These are phyloP conservation scores for Aphaenogaster ashmeadi DNA, from an alignment of 1,140 invertebrate genomes.

Conservation along the genomic window DNA sequence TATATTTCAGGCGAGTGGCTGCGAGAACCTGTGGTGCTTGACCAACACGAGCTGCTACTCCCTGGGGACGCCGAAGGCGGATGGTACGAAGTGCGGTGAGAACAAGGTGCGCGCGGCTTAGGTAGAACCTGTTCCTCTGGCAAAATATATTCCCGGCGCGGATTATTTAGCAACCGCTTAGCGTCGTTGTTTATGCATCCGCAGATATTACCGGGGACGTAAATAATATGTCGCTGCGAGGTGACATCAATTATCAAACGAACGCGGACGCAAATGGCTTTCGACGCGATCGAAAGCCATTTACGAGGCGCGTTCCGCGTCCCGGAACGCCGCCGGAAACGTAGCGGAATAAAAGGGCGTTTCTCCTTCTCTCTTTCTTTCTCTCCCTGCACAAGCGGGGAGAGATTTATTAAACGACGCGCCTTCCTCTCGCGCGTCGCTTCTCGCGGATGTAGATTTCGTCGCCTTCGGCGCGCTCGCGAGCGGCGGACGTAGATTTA, in stretches of 20 bases:
- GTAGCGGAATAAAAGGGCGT: conserved; percentile 47
- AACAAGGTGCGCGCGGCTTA: conserved; percentile 83
- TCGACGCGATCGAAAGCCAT: conserved; percentile 52
- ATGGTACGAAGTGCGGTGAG: conserved; percentile 90
- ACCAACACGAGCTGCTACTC: conserved; percentile 53
- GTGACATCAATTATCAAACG: conserved; percentile 52
- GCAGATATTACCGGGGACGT: conserved; percentile 38
- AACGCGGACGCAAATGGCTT: conserved; percentile 40
- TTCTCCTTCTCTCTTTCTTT: conserved; percentile 4
- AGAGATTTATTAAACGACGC: conserved; percentile 62
- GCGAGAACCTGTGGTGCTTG: conserved; percentile 89
- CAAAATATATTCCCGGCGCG: conserved; percentile 41
- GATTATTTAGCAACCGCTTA: conserved; percentile 54
- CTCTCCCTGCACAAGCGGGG: neutral
- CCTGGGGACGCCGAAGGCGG: conserved; percentile 88
- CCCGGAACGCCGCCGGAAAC: conserved; percentile 42
- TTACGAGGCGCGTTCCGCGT: conserved; percentile 33
- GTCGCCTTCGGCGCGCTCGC: conserved; percentile 60
- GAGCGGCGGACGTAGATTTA: conserved; percentile 59
- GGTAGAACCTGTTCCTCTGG: conserved; percentile 36
- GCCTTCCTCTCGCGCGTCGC: conserved; percentile 25
- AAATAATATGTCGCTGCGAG: conserved; percentile 51
- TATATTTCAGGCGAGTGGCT: conserved; percentile 79
- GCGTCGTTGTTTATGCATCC: conserved; percentile 59
- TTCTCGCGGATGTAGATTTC: conserved; percentile 60